Conservation (phyloP, 2,113 vertebrate species). For the Rhinichthys klamathensis region DNA sequence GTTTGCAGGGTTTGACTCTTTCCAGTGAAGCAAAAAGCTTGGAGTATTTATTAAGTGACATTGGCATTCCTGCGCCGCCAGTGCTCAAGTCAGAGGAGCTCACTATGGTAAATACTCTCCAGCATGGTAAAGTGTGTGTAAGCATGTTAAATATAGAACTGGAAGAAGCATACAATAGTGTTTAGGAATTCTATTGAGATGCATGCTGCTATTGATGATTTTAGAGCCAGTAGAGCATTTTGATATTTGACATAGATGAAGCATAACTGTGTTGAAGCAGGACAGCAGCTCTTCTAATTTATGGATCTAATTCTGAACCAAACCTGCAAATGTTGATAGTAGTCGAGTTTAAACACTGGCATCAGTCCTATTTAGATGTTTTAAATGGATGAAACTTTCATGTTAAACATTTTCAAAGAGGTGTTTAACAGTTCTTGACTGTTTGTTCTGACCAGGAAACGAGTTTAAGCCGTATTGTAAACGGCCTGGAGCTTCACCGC, state of each 20-base stretch:
- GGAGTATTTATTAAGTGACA: not conserved
- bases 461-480: slow-evolving; percentile 59
- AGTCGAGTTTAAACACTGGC: not conserved
- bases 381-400: too few relatives aligned
- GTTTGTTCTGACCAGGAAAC: slow-evolving; percentile 61
- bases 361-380: not conserved
- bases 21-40: not conserved
- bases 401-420: too few relatives aligned
- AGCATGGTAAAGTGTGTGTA: not conserved
- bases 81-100: not conserved
- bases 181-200: too few relatives aligned
- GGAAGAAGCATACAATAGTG: too few relatives aligned
- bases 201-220: too few relatives aligned
- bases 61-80: slow-evolving; percentile 1
- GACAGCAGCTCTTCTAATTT: too few relatives aligned
- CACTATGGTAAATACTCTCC: slow-evolving; percentile 15
- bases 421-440: too few relatives aligned
- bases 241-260: too few relatives aligned
- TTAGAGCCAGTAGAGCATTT: too few relatives aligned
- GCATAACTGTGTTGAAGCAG: not conserved
- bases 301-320: too few relatives aligned
- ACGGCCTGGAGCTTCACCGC: slow-evolving; percentile 60
- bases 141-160: too few relatives aligned
- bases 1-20: slow-evolving; percentile 59
- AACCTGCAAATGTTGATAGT: not conserved